Percentiles rank a stretch among this genome's conserved stretches.
Evolutionary conservation across 2,797 vertebrate species (phyloP).

Genomic region (Eulemur albifrons): DNA sequence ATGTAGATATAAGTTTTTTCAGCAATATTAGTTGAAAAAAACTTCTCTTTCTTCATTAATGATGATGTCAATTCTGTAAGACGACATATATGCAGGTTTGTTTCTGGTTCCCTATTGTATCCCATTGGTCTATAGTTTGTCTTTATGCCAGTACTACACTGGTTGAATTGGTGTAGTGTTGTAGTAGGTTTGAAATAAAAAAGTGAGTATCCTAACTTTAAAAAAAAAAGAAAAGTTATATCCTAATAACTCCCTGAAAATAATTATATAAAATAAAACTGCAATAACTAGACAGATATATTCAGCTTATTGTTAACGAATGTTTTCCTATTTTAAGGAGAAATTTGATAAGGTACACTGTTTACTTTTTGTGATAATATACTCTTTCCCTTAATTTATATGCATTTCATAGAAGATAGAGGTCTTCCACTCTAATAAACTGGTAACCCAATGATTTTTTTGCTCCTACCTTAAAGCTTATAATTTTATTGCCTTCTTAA

Average conservation of each 20-base stretch:
- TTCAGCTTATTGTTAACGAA: neutral
- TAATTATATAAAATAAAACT: conserved; percentile 21
- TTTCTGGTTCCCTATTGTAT: too few species aligned
- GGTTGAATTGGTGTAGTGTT: too few species aligned
- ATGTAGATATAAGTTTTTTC: too few species aligned
- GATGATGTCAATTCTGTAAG: too few species aligned
- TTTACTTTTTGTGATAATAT: neutral
- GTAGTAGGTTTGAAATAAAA: too few species aligned
- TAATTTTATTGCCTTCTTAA: conserved; percentile 33
- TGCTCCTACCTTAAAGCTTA: conserved; percentile 27
- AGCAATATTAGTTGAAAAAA: too few species aligned
- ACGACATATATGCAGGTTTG: too few species aligned
- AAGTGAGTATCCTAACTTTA: too few species aligned
- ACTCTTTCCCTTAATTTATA: neutral
- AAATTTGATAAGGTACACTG: neutral
- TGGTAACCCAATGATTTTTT: neutral
- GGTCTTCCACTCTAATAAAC: neutral
- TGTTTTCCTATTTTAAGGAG: neutral
- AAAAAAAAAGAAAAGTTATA: neutral
- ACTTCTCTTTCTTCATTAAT: too few species aligned
- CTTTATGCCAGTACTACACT: too few species aligned
- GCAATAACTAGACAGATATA: neutral
- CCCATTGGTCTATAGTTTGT: too few species aligned
- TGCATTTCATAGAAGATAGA: neutral
- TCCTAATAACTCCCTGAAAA: neutral